Evolutionary conservation across 1,140 invertebrate genomes (phyloP).

Genomic region (Hycleus cichorii): DNA sequence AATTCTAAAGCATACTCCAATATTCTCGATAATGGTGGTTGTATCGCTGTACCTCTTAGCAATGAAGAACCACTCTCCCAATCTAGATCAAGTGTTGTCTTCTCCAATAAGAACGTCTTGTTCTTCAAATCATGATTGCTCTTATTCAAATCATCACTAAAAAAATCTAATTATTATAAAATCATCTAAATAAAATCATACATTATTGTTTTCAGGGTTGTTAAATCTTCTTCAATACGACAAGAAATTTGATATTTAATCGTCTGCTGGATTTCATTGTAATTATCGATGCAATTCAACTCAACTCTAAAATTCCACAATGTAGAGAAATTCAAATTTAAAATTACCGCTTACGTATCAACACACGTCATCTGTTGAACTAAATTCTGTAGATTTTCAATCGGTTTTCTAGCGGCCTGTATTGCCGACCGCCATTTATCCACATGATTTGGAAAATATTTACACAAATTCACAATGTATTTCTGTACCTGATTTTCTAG

Average conservation of each 20-base stretch:
- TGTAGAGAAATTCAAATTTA: background rate
- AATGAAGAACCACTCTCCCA: slow-evolving; percentile 26
- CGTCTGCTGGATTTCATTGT: slow-evolving; percentile 17
- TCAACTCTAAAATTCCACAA: slow-evolving; percentile 16
- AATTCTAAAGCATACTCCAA: slow-evolving; percentile 28
- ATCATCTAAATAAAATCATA: slow-evolving; percentile 8
- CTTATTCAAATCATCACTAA: slow-evolving; percentile 28
- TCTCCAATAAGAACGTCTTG: slow-evolving; percentile 28
- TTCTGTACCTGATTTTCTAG: slow-evolving; percentile 21
- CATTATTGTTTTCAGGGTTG: slow-evolving; percentile 19
- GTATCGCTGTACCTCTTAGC: slow-evolving; percentile 26
- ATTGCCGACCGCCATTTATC: slow-evolving; percentile 24
- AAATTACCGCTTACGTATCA: slow-evolving; percentile 20
- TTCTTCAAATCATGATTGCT: slow-evolving; percentile 30
- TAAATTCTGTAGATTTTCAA: slow-evolving; percentile 24
- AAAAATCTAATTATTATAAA: slow-evolving; percentile 2
- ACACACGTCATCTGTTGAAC: slow-evolving; percentile 25
- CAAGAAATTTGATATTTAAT: slow-evolving; percentile 17
- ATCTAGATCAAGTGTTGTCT: slow-evolving; percentile 28
- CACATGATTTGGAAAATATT: slow-evolving; percentile 19
- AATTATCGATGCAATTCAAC: slow-evolving; percentile 25
- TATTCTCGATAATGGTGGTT: slow-evolving; percentile 28
- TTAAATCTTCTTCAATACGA: slow-evolving; percentile 21
- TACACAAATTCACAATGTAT: slow-evolving; percentile 23
- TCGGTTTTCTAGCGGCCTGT: slow-evolving; percentile 16